Evolutionary conservation across 2,888 invertebrate species (phyloP), one percentile per base, ranked within the genome.

Genomic region (Trilocha varians): DNA sequence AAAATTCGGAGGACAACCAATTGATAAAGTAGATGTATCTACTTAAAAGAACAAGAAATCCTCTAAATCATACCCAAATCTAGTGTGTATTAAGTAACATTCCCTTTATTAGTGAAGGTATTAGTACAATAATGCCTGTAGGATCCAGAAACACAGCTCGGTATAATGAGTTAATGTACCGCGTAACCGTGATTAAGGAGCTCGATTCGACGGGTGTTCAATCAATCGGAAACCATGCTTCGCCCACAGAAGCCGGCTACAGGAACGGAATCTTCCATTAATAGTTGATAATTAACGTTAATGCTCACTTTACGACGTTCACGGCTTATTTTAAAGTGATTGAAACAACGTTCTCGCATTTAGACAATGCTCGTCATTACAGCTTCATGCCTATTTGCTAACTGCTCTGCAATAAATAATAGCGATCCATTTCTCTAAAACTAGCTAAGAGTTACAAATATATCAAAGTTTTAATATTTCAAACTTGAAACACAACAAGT

Each of bases 211-310:
- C 62, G 63, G 51, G 55, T 57, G 69, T 52, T 66, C 68, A 67
- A 78, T 78, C 76, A 74, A 62, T 58, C 55, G 66, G 66, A 69
- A 68, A 65, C 63, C 67, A 74, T 76, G 57, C 60, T 48, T 48
- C 51, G 54, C 55, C 53, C 57, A 52, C 59, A 53, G 53, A 61
- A 59, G 59, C 57, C 52, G 57, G 58, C 52, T 51, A 43, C 57
- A 57, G 62, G 62, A 63, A 65, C 67, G 62, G 59, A 54, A 60
- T 59, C 57, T 56, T 56, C 55, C 53, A 58, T 60, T 64, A 62
- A 66, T 65, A 63, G 54, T 53, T 51, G 52, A 59, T 69, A 65
- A 70, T 70, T 64, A 66, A 63, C 57, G 39, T 52, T 62, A 59
- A 62, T 54, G 57, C 55, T 57, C 53, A 61, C 56, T 57, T 50